A percentile compares a stretch with the other conserved stretches of the same genome.
Conservation (phyloP, 2,797 vertebrate species). For the Otus scops region DNA sequence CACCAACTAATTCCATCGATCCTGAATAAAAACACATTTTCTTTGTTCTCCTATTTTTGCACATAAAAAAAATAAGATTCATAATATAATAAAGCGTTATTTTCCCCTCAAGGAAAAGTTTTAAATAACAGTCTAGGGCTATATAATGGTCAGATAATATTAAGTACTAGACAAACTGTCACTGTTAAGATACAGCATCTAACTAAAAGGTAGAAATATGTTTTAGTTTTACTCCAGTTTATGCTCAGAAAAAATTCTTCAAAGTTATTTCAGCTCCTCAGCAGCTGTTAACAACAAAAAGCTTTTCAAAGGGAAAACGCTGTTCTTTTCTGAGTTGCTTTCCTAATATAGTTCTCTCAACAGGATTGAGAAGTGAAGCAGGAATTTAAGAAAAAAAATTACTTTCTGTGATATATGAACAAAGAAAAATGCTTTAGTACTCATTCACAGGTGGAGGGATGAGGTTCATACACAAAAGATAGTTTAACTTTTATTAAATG, state of each 20-base stretch:
- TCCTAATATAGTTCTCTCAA: constrained; percentile 16
- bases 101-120: not conserved
- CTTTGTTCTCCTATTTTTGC: not conserved
- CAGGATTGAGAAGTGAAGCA: not conserved
- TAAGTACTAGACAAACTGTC: not conserved
- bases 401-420: not conserved
- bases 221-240: not conserved
- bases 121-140: not conserved
- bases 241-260: not conserved
- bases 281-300: not conserved
- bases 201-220: not conserved
- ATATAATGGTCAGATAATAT: not conserved
- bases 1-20: not conserved
- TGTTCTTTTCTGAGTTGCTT: not conserved
- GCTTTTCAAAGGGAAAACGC: not conserved
- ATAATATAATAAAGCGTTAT: not conserved
- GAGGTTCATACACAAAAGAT: not conserved
- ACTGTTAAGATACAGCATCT: not conserved
- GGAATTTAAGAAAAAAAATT: not conserved
- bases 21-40: not conserved
- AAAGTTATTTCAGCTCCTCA: not conserved
- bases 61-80: not conserved
- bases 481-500: not conserved
- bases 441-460: not conserved
- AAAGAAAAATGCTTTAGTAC: not conserved